Evolutionary conservation across 2,113 vertebrate species (phyloP), one percentile per base, ranked within the genome.

Genomic region (Poicephalus meyeri): DNA sequence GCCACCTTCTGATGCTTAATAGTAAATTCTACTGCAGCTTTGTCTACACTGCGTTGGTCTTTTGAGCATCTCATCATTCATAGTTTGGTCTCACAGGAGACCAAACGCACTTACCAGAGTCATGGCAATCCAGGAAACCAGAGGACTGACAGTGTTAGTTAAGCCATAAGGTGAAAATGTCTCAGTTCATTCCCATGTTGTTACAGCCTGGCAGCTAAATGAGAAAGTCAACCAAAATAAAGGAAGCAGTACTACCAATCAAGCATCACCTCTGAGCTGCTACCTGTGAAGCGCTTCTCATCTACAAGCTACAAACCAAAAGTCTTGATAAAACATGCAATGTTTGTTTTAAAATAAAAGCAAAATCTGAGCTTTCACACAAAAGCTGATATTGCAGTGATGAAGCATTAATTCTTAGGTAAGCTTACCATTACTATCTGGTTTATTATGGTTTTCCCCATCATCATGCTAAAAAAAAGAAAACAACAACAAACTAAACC

Each of bases 11-110:
- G 39, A 20, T 25, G 26, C 26, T 53, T 58, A 16, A 58, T 58
- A 81, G 23, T 6, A 64, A 71, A 13, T 24, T 65, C 70, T 81
- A 2, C 33, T 11, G 6, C 47, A 76, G 56, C 52, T 71, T 28
- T 47, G 56, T 15, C 50, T 31, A 35, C 28, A 33, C 28, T 2
- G 0, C 1, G 6, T 9, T 23, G 26, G 46, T 17, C 6, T 1
- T 26, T 44, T 28, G n/a, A 41, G n/a, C 18, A 52, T 26, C 65
- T 61, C 3, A 0, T 55, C 60, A 41, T 50, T 78, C 53, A n/a
- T 23, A n/a, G 55, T 58, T n/a, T 58, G 33, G 20, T 58, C 55
- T 58, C 55, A 58, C 10, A 68, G 53, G 15, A 78, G 29, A 46
- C 33, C 13, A 8, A 73, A 73, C 0, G 0, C 11, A 19, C 35